phyloP scores from a whole-genome alignment of 2,797 vertebrate species.

The Sebastes melanostomus region DNA sequence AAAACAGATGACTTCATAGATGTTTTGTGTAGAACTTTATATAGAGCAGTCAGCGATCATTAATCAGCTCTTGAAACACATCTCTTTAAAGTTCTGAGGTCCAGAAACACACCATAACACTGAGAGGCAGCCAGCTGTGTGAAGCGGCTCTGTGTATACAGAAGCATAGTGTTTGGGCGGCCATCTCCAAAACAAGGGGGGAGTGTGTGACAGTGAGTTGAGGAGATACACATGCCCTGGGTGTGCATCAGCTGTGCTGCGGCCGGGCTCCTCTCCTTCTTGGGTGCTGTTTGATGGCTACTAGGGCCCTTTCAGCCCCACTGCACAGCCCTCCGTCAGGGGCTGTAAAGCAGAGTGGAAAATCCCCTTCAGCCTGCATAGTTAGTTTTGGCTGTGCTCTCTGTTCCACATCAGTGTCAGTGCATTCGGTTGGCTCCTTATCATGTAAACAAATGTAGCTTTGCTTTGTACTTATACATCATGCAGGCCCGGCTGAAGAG shows the following conservation, averaged over 20 bases:
- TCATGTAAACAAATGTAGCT: conserved; percentile 68
- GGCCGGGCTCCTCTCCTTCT: conserved; percentile 82
- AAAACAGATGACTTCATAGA: conserved; percentile 77
- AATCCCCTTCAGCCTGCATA: conserved; percentile 76
- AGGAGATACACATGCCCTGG: conserved; percentile 65
- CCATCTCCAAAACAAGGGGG: conserved; percentile 77
- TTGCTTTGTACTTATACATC: conserved; percentile 41
- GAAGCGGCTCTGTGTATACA: conserved; percentile 69
- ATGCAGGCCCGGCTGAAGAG: neutral
- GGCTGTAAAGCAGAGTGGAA: conserved; percentile 79
- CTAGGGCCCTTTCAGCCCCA: conserved; percentile 57
- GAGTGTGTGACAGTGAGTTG: conserved; percentile 66
- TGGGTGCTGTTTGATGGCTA: conserved; percentile 81
- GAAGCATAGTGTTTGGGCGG: conserved; percentile 59
- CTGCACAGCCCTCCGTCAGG: conserved; percentile 68
- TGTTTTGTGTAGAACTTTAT: conserved; percentile 54
- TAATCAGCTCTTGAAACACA: conserved; percentile 54
- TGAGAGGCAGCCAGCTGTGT: conserved; percentile 59
- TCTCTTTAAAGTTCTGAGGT: conserved; percentile 63
- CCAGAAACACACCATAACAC: conserved; percentile 54
- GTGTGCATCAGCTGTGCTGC: conserved; percentile 62
- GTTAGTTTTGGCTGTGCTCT: conserved; percentile 67
- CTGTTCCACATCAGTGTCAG: conserved; percentile 76
- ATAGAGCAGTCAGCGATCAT: conserved; percentile 55
- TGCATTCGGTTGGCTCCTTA: conserved; percentile 57